These are phyloP conservation scores for Drosophila koepferae DNA, from an alignment of 2,888 invertebrate genomes.

Conservation along the genomic window DNA sequence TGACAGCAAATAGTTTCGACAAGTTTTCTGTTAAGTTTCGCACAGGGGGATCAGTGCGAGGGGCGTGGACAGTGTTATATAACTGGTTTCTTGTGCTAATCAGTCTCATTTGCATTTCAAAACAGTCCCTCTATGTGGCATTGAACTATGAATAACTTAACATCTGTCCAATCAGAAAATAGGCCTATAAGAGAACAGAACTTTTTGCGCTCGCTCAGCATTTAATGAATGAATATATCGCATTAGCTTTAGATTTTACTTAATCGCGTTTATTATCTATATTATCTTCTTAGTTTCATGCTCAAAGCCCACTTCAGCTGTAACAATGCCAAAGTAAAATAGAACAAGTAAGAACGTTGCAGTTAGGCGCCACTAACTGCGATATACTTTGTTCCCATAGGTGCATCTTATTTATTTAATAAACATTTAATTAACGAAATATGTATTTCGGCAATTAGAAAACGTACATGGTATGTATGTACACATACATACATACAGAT, in stretches of 20 bases:
- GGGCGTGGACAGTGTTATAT: background rate
- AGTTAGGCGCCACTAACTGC: no score
- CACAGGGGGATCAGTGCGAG: background rate
- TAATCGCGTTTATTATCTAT: slow-evolving; percentile 22
- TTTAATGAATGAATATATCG: background rate
- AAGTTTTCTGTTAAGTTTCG: slow-evolving; percentile 18
- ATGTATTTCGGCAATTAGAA: no score
- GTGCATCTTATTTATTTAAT: no score
- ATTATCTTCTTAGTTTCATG: slow-evolving; percentile 2
- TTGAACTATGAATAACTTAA: slow-evolving; percentile 8
- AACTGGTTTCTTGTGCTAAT: slow-evolving; percentile 15
- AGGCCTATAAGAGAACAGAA: background rate
- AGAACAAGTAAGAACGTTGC: no score
- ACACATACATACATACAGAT: no score
- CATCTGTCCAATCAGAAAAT: background rate
- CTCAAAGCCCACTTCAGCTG: slow-evolving; percentile 19
- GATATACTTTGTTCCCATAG: no score
- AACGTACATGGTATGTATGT: no score
- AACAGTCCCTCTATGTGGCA: slow-evolving; percentile 1
- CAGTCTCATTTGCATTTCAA: slow-evolving; percentile 31
- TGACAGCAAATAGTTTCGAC: slow-evolving; percentile 21
- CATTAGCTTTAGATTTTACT: slow-evolving; percentile 10
- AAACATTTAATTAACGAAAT: no score
- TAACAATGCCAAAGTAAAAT: slow-evolving; percentile 27
- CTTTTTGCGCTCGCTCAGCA: slow-evolving; percentile 1